These are phyloP conservation scores for Lamellibrachia satsuma DNA, from an alignment of 2,888 invertebrate species.

Conservation along the genomic window DNA sequence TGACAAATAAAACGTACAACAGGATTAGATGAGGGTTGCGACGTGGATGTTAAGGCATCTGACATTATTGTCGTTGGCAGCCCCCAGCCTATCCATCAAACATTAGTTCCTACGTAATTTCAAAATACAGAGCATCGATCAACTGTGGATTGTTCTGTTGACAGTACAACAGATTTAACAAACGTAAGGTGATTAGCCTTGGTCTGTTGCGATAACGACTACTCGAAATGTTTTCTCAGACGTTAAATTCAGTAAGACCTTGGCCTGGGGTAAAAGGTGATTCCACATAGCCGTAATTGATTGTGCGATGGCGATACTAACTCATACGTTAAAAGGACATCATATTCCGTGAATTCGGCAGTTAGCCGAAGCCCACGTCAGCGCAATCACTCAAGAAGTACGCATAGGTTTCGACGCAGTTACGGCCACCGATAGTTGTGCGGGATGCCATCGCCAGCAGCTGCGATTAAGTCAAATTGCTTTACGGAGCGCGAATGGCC, in stretches of 20 bases:
- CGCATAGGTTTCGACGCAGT: not conserved
- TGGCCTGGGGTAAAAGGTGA: not conserved
- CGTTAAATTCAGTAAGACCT: not conserved
- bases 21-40: too few relatives aligned
- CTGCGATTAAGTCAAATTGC: not conserved
- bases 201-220: not conserved
- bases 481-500: not conserved
- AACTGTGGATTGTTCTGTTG: too few relatives aligned
- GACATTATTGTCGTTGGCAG: too few relatives aligned
- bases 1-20: too few relatives aligned
- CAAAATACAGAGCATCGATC: too few relatives aligned
- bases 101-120: too few relatives aligned
- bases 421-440: not conserved
- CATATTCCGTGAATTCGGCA: not conserved
- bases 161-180: too few relatives aligned
- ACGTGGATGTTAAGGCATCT: too few relatives aligned
- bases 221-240: not conserved
- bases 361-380: not conserved
- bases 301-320: not conserved
- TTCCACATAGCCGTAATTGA: not conserved
- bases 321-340: not conserved
- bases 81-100: too few relatives aligned
- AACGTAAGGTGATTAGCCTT: too few relatives aligned
- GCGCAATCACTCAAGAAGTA: not conserved
- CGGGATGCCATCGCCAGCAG: not conserved